Conservation (phyloP, 2,113 vertebrate genomes). For the Atherinomorus stipes region DNA sequence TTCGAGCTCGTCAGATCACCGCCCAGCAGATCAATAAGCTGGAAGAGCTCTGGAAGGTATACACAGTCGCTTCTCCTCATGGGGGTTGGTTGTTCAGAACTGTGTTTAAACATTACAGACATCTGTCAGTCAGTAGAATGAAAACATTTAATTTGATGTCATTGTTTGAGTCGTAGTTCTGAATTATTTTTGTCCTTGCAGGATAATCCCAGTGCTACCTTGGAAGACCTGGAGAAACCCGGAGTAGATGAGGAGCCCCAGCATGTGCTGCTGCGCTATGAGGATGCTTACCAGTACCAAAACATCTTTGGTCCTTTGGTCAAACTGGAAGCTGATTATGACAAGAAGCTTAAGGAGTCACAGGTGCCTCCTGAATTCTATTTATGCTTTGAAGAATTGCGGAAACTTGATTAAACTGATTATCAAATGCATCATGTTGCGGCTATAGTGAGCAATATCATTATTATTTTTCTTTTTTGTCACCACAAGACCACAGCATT, state of each 20-base stretch:
- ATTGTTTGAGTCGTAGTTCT: background rate
- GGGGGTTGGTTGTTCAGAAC: background rate
- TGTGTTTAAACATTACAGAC: background rate
- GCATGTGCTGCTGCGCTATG: conserved; percentile 95
- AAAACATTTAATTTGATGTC: background rate
- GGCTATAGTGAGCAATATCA: too few relatives aligned
- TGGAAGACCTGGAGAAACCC: conserved; percentile 97
- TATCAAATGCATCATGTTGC: too few relatives aligned
- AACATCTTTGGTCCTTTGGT: conserved; percentile 98
- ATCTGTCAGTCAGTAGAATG: background rate
- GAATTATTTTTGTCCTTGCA: conserved; percentile 54
- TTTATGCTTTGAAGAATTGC: background rate
- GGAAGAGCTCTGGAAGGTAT: conserved; percentile 98
- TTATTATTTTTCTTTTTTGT: too few relatives aligned
- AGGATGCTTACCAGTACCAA: conserved; percentile 99
- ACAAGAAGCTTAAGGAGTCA: conserved; percentile 99
- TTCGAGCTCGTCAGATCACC: conserved; percentile 95
- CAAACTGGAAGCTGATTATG: conserved; percentile 98
- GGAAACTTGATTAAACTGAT: background rate
- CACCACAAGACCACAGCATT: background rate
- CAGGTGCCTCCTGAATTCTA: conserved; percentile 83
- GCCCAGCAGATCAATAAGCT: conserved; percentile 99
- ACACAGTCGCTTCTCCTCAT: background rate
- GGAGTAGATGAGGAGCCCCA: conserved; percentile 98
- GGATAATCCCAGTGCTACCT: conserved; percentile 96